Evolutionary conservation across 2,113 vertebrate genomes (phyloP).

Genomic region (Coregonus clupeaformis): DNA sequence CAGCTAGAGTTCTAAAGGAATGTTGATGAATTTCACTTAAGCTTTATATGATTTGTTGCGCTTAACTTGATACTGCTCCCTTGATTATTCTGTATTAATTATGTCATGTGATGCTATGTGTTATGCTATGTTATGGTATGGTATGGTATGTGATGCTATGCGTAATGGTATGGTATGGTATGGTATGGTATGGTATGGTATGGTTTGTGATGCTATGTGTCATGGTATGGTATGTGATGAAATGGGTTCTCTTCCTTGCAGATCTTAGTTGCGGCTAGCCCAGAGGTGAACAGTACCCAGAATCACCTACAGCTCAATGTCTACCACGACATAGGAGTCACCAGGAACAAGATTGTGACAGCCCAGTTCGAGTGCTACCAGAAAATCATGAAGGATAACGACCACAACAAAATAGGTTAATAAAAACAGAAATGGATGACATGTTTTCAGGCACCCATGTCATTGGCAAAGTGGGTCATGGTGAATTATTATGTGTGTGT

Average conservation of each 20-base stretch:
- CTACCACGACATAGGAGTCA: conserved; percentile 73
- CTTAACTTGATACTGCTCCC: neutral
- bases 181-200: too few relatives aligned
- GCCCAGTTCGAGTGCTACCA: conserved; percentile 98
- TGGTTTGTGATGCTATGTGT: too few relatives aligned
- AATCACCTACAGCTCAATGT: conserved; percentile 59
- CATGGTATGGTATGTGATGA: too few relatives aligned
- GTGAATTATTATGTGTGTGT: too few relatives aligned
- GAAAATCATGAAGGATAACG: conserved; percentile 86
- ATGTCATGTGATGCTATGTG: neutral
- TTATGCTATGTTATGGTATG: too few relatives aligned
- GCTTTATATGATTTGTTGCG: too few relatives aligned
- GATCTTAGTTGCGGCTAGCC: conserved; percentile 71
- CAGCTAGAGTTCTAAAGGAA: neutral
- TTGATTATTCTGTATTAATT: neutral
- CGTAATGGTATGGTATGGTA: too few relatives aligned
- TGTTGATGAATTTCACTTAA: neutral
- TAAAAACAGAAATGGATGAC: neutral
- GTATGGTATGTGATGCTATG: too few relatives aligned
- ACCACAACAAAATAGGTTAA: conserved; percentile 54
- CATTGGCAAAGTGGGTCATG: too few relatives aligned
- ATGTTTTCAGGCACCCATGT: neutral
- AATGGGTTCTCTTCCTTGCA: conserved; percentile 40
- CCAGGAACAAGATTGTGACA: conserved; percentile 91
- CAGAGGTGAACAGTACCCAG: conserved; percentile 69